Evolutionary conservation across 2,113 vertebrate genomes (phyloP), one percentile per base, ranked within the genome.

Genomic region (Brachyhypopomus occidentalis): DNA sequence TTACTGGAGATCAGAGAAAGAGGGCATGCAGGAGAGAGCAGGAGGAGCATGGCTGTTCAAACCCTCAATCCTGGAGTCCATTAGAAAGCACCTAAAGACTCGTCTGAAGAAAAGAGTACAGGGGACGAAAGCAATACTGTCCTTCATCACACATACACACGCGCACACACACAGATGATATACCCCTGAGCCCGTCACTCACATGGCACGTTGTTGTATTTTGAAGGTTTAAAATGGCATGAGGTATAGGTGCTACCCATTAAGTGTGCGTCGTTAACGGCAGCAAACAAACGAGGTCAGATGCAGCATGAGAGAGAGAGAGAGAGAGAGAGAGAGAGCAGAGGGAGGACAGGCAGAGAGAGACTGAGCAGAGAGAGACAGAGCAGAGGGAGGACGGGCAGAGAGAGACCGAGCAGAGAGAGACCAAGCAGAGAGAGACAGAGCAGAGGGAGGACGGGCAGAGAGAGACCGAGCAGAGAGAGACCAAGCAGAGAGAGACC

Each of bases 1-100:
- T 92, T 90, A 93, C 84, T 85, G 72, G 81, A 85, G 84, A 82
- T 86, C 70, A 67, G 81, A 2, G 70, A 78, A 56, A 48, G 69
- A 30, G 38, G 75, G 36, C 20, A 45, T 70, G 59, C 79, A 70
- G 77, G 75, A 30, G 12, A 20, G 38, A 19, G 63, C 73, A 73
- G 34, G 16, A 63, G 48, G 69, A 81, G 77, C 84, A 73, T 60
- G 64, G 19, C 69, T 74, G 79, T 81, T 77, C 79, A 83, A 77
- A 59, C 62, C 56, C 36, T 72, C 83, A 69, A 69, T 78, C 72
- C 45, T n/a, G 75, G 72, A 71, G 66, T 34, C 74, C 63, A 78
- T 87, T 82, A 82, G 63, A 82, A 78, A 76, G 63, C 79, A 55
- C 72, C 80, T 83, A 70, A 75, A 85, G 72, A 38, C 56, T 60